Evolutionary conservation across 2,797 vertebrate species (phyloP).

Genomic region (Tadarida brasiliensis): DNA sequence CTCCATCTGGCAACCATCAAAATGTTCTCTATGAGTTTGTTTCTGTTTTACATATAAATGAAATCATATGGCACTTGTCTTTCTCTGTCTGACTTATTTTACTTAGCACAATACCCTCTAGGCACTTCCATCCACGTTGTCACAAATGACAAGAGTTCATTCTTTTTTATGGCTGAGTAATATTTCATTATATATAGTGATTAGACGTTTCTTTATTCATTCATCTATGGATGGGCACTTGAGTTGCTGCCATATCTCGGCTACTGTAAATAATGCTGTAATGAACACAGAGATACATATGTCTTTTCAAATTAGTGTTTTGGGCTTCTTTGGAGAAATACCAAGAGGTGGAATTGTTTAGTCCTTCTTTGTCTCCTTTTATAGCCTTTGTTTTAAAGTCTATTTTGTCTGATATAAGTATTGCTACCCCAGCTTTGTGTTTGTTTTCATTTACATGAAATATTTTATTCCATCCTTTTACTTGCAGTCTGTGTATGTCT

Average conservation of each 20-base stretch:
- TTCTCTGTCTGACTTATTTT: neutral
- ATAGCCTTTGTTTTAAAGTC: neutral
- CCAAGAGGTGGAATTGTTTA: neutral
- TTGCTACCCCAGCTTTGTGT: neutral
- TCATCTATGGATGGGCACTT: neutral
- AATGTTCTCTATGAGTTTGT: neutral
- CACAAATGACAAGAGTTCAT: neutral
- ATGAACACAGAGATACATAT: neutral
- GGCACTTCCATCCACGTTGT: neutral
- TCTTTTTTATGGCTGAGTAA: neutral
- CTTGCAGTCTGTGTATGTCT: no score
- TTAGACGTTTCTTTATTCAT: neutral
- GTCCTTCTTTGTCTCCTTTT: neutral
- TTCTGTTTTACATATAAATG: neutral
- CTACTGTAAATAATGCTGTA: no score
- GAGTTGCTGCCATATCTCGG: neutral
- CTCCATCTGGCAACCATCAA: neutral
- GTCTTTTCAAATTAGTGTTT: neutral
- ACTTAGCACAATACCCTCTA: neutral
- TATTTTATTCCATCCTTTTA: neutral
- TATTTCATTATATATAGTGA: neutral
- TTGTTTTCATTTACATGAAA: neutral
- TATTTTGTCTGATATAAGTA: neutral
- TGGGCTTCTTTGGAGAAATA: neutral
- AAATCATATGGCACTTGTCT: neutral